These are phyloP conservation scores for Liposcelis brunnea DNA, from an alignment of 2,888 invertebrate genomes.

Conservation along the genomic window DNA sequence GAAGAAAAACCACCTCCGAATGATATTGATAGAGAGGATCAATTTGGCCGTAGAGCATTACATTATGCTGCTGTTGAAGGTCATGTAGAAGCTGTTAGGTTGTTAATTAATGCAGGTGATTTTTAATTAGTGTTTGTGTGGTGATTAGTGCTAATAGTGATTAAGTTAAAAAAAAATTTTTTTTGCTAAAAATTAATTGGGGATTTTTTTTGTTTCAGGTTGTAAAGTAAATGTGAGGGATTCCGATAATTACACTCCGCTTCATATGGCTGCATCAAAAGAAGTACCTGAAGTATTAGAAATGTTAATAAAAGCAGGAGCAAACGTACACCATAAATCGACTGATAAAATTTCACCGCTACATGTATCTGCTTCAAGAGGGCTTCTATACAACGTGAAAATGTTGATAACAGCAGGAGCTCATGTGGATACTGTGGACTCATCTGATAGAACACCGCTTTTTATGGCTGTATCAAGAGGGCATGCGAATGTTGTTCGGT, in stretches of 20 bases:
- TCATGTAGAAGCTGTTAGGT: constrained; percentile 38
- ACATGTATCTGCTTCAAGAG: constrained; percentile 26
- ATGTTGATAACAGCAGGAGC: constrained; percentile 55
- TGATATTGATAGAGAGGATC: constrained; percentile 43
- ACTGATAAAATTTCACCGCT: constrained; percentile 27
- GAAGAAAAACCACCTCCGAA: constrained; percentile 33
- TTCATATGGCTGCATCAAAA: constrained; percentile 45
- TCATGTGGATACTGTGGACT: constrained; percentile 97
- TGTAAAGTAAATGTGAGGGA: constrained; percentile 46
- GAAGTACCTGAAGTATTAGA: constrained; percentile 39
- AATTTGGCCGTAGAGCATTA: constrained; percentile 45
- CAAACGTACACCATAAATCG: constrained; percentile 25
- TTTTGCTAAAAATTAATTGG: background rate
- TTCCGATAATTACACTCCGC: constrained; percentile 44
- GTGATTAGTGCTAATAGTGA: background rate
- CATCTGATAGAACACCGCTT: constrained; percentile 41
- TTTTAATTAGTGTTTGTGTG: constrained; percentile 11
- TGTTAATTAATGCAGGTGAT: constrained; percentile 42
- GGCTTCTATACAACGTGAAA: constrained; percentile 20
- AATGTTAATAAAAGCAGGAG: constrained; percentile 23
- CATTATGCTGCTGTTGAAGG: constrained; percentile 58
- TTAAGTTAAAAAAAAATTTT: constrained; percentile 3
- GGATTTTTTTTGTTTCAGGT: constrained; percentile 26
- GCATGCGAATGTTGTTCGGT: constrained; percentile 60
- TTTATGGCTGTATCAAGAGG: constrained; percentile 72